Percentiles rank a stretch among this genome's conserved stretches.
Conservation (phyloP, 2,797 vertebrate species). For the Xenopus petersii region DNA sequence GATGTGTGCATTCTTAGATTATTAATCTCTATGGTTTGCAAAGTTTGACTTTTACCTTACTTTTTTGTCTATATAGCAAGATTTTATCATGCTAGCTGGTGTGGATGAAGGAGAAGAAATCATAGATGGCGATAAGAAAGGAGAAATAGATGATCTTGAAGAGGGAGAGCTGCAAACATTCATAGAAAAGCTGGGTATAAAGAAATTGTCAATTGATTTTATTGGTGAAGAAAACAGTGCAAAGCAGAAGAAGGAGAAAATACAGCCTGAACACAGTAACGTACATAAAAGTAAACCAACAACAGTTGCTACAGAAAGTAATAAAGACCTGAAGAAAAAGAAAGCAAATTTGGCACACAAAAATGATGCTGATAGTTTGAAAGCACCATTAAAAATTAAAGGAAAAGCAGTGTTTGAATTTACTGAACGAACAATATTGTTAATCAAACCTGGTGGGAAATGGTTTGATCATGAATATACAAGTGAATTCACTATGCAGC, state of each 20-base stretch:
- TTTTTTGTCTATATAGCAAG: slow-evolving; percentile 68
- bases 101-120: slow-evolving; percentile 77
- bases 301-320: slow-evolving; percentile 7
- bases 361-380: background rate
- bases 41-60: background rate
- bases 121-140: slow-evolving; percentile 86
- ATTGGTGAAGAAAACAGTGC: slow-evolving; percentile 50
- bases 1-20: background rate
- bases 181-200: slow-evolving; percentile 78
- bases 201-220: slow-evolving; percentile 55
- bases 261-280: background rate
- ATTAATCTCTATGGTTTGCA: background rate
- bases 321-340: slow-evolving; percentile 42
- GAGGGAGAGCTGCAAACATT: slow-evolving; percentile 86
- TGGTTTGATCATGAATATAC: slow-evolving; percentile 86
- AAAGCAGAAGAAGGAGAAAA: slow-evolving; percentile 46
- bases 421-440: slow-evolving; percentile 65
- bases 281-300: slow-evolving; percentile 36
- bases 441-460: slow-evolving; percentile 84
- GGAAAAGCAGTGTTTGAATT: slow-evolving; percentile 77
- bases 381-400: slow-evolving; percentile 54
- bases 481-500: slow-evolving; percentile 60
- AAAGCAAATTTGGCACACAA: slow-evolving; percentile 35
- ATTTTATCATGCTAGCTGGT: slow-evolving; percentile 78
- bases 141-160: slow-evolving; percentile 84